These are phyloP conservation scores for Drosophila repleta DNA, from an alignment of 1,140 invertebrate species.

Conservation along the genomic window DNA sequence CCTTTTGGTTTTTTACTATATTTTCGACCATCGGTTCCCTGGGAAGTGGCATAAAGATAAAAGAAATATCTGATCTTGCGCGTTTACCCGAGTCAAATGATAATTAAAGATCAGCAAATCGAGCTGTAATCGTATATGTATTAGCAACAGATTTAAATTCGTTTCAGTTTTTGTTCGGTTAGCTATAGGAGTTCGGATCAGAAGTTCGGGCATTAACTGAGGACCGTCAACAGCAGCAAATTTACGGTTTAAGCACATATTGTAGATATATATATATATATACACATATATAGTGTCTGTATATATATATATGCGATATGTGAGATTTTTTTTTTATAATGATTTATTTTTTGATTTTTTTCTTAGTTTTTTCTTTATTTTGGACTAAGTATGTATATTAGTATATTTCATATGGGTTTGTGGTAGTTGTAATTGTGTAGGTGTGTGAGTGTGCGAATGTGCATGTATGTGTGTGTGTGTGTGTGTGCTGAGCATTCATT, in stretches of 20 bases:
- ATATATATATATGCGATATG: slow-evolving; percentile 37
- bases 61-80: slow-evolving; percentile 19
- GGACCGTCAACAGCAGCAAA: slow-evolving; percentile 13
- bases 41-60: neutral
- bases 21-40: slow-evolving; percentile 24
- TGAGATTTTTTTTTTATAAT: slow-evolving; percentile 37
- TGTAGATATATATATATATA: slow-evolving; percentile 18
- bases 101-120: neutral
- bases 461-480: neutral
- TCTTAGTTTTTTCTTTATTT: neutral
- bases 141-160: slow-evolving; percentile 15
- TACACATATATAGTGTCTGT: neutral
- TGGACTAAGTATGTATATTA: slow-evolving; percentile 27
- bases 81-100: neutral
- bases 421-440: slow-evolving; percentile 2
- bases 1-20: neutral
- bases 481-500: slow-evolving; percentile 13
- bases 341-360: slow-evolving; percentile 4
- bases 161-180: neutral
- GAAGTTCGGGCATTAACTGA: slow-evolving; percentile 22
- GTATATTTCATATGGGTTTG: slow-evolving; percentile 14
- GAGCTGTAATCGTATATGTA: neutral
- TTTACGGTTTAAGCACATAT: slow-evolving; percentile 19
- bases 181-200: slow-evolving; percentile 15
- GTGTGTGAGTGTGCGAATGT: slow-evolving; percentile 1